phyloP scores from a whole-genome alignment of 2,113 vertebrate species.

The Reinhardtius hippoglossoides region DNA sequence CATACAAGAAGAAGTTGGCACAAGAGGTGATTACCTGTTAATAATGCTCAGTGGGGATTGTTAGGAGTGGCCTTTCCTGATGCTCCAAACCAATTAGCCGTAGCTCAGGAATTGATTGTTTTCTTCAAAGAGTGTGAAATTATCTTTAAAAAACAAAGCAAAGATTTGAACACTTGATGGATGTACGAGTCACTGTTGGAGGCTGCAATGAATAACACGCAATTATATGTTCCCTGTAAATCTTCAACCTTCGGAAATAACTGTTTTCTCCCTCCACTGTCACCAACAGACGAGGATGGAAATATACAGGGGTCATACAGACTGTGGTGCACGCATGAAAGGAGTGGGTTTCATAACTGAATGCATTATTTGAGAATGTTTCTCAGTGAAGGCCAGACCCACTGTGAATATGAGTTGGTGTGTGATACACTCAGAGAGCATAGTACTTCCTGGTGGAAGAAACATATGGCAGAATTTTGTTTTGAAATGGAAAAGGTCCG shows the following conservation, averaged over 20 bases:
- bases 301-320: neutral
- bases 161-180: neutral
- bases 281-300: conserved; percentile 1
- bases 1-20: conserved; percentile 29
- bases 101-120: conserved; percentile 22
- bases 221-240: neutral
- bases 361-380: conserved; percentile 32
- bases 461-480: conserved; percentile 23
- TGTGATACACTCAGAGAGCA: conserved; percentile 28
- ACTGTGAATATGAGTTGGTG: conserved; percentile 15
- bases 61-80: conserved; percentile 17
- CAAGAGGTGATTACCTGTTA: conserved; percentile 48
- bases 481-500: conserved; percentile 49
- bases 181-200: neutral
- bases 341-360: conserved; percentile 12
- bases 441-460: conserved; percentile 22
- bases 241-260: conserved; percentile 19
- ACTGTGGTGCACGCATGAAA: neutral
- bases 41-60: conserved; percentile 55
- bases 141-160: neutral
- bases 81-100: conserved; percentile 36
- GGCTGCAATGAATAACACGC: neutral
- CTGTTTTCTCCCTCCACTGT: neutral
- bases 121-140: conserved; percentile 6
- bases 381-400: conserved; percentile 26